Evolutionary conservation across 1,140 invertebrate species (phyloP), one percentile per base, ranked within the genome.

Genomic region (Drosophila ananassae): DNA sequence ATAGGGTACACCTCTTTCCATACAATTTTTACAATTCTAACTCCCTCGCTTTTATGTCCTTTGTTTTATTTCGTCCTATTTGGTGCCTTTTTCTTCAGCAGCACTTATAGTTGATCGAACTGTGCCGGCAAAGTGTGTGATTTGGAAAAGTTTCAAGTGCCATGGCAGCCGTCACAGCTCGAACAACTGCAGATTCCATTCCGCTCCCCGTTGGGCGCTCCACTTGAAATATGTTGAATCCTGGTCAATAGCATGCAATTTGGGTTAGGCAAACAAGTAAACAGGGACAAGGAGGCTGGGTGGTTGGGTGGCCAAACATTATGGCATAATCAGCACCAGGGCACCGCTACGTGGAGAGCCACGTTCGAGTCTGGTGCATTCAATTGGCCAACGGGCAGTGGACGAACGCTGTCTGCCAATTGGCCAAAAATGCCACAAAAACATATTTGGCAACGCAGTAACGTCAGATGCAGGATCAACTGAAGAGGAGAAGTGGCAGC

Each of bases 341-440:
- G 50, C 39, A 53, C 22, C 53, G 22, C 17, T 34, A 57, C 41
- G 39, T n/a, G 44, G 25, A 48, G 6, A 22, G 12, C 41, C 28
- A 48, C 58, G 54, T 77, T 13, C 57, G 57, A 62, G 69, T 81
- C 66, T 85, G 66, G 59, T 59, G 81, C 81, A 85, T 80, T 73
- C 73, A 67, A 85, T 85, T 77, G 63, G 69, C 73, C 73, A 25
- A 50, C 41, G 51, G 68, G 68, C 81, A 72, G 28, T 73, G 77
- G 60, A 51, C 71, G 34, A 64, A 53, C 57, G 12, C 34, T 50
- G 52, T 81, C 74, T 67, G 74, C 68, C 64, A 85, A 85, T 85
- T 85, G 82, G 82, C 82, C 74, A 87, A 87, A 85, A 87, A 78
- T 85, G 81, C 81, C 81, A 85, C 81, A 85, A 75, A 87, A 87